Evolutionary conservation across 2,888 invertebrate genomes (phyloP).

Genomic region (Aphodius granarius): DNA sequence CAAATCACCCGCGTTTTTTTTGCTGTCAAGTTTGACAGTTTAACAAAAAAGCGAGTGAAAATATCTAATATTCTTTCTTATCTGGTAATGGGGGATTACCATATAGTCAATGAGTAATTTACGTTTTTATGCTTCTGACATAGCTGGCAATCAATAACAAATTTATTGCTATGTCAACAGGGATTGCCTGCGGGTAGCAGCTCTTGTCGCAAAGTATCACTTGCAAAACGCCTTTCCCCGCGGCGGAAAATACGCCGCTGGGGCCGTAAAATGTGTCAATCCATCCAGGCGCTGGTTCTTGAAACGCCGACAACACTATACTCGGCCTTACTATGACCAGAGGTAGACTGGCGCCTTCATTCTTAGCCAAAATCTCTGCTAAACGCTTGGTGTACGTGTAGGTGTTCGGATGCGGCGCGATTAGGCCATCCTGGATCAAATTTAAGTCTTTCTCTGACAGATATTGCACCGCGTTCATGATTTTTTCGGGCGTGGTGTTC

Average conservation of each 20-base stretch:
- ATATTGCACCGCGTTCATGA: neutral
- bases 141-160: neutral
- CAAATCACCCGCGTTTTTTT: no score
- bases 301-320: constrained; percentile 45
- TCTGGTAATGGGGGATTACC: no score
- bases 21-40: no score
- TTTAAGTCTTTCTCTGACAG: neutral
- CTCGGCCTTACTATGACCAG: constrained; percentile 87
- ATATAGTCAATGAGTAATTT: no score
- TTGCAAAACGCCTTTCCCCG: neutral
- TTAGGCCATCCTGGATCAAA: constrained; percentile 6
- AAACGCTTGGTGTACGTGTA: constrained; percentile 95
- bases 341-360: constrained; percentile 76
- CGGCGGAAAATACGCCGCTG: neutral
- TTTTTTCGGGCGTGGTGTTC: constrained; percentile 13
- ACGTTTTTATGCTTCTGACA: neutral
- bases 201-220: neutral
- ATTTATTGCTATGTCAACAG: neutral
- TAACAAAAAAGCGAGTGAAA: no score
- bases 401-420: constrained; percentile 73
- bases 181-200: neutral
- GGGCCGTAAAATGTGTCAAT: neutral
- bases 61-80: no score
- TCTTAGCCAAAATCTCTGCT: constrained; percentile 66
- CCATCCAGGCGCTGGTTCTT: neutral